These are phyloP conservation scores for Drosophila funebris DNA, from an alignment of 1,140 invertebrate genomes.

Conservation along the genomic window DNA sequence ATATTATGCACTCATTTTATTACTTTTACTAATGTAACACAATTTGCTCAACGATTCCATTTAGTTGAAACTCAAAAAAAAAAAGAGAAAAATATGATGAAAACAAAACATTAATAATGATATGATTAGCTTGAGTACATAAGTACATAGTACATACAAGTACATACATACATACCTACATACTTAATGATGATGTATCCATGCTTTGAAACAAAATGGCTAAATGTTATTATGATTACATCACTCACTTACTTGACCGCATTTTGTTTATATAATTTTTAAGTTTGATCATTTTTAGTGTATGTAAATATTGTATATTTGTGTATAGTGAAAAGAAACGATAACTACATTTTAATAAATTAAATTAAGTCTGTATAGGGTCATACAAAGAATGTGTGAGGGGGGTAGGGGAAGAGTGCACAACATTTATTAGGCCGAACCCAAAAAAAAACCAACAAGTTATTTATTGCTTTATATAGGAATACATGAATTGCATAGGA, in stretches of 20 bases:
- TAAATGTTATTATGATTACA: conserved; percentile 58
- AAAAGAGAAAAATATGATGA: not conserved
- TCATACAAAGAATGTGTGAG: conserved; percentile 46
- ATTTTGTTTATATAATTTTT: conserved; percentile 44
- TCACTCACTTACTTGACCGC: conserved; percentile 34
- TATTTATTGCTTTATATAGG: conserved; percentile 83
- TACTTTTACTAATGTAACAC: conserved; percentile 55
- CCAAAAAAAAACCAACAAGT: conserved; percentile 42
- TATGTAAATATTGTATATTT: conserved; percentile 82
- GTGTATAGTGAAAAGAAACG: conserved; percentile 67
- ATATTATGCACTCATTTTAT: conserved; percentile 29
- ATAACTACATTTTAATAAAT: conserved; percentile 79
- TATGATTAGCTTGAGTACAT: conserved; percentile 25
- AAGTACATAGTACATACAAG: conserved; percentile 10
- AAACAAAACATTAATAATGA: conserved; percentile 34
- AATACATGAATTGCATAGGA: conserved; percentile 80
- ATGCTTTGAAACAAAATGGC: too few relatives aligned
- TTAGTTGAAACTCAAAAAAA: conserved; percentile 34
- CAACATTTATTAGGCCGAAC: conserved; percentile 46
- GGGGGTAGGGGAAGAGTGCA: not conserved
- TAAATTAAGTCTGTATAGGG: conserved; percentile 78
- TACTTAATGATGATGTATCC: conserved; percentile 11
- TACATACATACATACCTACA: not conserved
- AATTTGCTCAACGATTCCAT: conserved; percentile 74
- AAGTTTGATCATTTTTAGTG: conserved; percentile 54